Percentiles rank a stretch among this genome's conserved stretches.
Evolutionary conservation across 2,797 vertebrate genomes (phyloP).

Genomic region (Enteromius fasciolatus): DNA sequence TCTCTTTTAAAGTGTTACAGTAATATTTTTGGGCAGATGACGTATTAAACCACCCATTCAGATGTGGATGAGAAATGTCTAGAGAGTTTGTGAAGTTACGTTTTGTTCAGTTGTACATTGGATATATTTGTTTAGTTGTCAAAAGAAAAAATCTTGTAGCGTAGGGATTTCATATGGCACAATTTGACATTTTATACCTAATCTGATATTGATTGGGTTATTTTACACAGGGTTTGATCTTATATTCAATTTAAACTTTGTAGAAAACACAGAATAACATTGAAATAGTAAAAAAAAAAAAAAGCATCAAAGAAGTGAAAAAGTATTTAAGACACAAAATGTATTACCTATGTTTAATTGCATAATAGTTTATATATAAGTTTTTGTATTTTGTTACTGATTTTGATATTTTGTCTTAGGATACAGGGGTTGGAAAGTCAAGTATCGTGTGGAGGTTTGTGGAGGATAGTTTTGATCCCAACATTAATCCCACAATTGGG

Average conservation of each 20-base stretch:
- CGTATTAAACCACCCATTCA: constrained; percentile 16
- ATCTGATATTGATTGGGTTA: background rate
- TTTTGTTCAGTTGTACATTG: background rate
- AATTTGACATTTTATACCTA: background rate
- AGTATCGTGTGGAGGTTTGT: constrained; percentile 95
- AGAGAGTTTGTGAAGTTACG: background rate
- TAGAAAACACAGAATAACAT: background rate
- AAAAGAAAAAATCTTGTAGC: background rate
- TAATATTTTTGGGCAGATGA: constrained; percentile 15
- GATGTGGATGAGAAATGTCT: background rate
- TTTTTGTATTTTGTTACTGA: constrained; percentile 38
- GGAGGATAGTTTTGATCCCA: constrained; percentile 97
- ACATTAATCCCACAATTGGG: constrained; percentile 99
- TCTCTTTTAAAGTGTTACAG: background rate
- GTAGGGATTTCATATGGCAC: background rate
- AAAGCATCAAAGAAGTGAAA: background rate
- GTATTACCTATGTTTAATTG: background rate
- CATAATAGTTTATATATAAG: background rate
- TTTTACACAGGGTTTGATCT: background rate
- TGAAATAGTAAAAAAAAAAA: too few species aligned
- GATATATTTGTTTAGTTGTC: background rate
- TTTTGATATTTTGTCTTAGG: constrained; percentile 68
- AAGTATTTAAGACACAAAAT: background rate
- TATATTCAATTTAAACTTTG: background rate
- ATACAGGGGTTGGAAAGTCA: constrained; percentile 87